These are phyloP conservation scores for Oncorhynchus masou DNA, from an alignment of 2,113 vertebrate genomes.

Conservation along the genomic window DNA sequence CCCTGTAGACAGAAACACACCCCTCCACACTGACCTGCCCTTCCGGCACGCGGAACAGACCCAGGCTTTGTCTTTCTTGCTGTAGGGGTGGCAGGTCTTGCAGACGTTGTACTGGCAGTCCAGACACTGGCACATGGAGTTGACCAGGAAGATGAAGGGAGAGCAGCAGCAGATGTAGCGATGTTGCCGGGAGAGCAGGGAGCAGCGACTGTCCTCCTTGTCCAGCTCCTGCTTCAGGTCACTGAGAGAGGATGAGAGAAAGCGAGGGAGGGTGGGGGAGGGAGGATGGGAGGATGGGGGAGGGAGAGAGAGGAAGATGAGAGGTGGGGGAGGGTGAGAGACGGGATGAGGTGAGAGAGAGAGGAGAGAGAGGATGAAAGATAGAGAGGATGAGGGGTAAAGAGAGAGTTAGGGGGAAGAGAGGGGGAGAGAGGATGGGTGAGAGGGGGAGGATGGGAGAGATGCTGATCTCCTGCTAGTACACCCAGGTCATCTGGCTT, in stretches of 20 bases:
- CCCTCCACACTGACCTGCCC: slow-evolving; percentile 76
- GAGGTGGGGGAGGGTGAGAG: no score
- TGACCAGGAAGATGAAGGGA: slow-evolving; percentile 91
- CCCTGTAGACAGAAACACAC: no score
- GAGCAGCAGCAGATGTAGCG: slow-evolving; percentile 85
- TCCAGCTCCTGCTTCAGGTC: slow-evolving; percentile 91
- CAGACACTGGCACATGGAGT: slow-evolving; percentile 81
- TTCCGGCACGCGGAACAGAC: slow-evolving; percentile 89
- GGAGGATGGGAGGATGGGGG: neutral
- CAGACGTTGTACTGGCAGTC: slow-evolving; percentile 92
- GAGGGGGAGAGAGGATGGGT: no score
- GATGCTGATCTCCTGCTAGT: no score
- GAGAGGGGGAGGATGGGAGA: no score
- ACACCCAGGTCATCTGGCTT: no score
- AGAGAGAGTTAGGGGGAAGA: no score
- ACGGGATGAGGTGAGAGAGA: no score
- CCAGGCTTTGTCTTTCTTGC: slow-evolving; percentile 84
- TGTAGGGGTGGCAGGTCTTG: slow-evolving; percentile 86
- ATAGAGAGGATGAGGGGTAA: no score
- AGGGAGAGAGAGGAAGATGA: neutral
- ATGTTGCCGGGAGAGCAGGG: slow-evolving; percentile 85
- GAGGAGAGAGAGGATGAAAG: no score
- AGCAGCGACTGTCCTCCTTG: slow-evolving; percentile 88
- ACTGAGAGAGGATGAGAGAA: slow-evolving; percentile 59
- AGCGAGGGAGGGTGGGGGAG: neutral